A percentile compares a stretch with the other conserved stretches of the same genome.
phyloP scores from a whole-genome alignment of 2,888 invertebrate genomes.

The Nymphalis c-album region DNA sequence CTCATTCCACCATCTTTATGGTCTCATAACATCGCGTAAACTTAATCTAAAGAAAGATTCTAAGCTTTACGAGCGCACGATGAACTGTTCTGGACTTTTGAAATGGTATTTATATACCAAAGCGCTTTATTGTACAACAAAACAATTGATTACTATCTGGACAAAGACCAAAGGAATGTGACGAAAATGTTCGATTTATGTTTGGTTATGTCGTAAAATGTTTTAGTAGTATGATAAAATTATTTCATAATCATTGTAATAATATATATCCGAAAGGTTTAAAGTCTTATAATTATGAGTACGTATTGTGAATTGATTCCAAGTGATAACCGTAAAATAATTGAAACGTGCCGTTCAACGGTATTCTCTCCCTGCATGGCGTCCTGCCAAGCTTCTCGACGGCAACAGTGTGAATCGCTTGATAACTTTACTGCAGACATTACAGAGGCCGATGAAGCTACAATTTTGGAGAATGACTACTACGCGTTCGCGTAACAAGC shows the following conservation, averaged over 20 bases:
- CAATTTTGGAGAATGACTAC: conserved; percentile 49
- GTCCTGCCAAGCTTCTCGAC: conserved; percentile 51
- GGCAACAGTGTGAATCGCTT: conserved; percentile 34
- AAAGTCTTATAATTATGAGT: background rate
- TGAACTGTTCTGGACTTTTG: conserved; percentile 37
- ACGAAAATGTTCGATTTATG: background rate
- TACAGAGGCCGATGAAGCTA: conserved; percentile 45
- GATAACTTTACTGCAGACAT: conserved; percentile 42
- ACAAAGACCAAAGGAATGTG: conserved; percentile 14
- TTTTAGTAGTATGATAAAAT: background rate
- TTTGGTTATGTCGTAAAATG: background rate
- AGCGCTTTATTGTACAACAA: conserved; percentile 49
- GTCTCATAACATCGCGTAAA: conserved; percentile 58
- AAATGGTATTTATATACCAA: conserved; percentile 26
- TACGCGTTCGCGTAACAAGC: conserved; percentile 41
- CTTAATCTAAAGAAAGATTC: conserved; percentile 62
- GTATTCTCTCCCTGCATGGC: conserved; percentile 57
- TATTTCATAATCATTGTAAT: background rate
- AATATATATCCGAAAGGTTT: no score
- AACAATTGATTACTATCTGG: conserved; percentile 39
- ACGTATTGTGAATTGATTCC: conserved; percentile 2
- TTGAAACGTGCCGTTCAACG: conserved; percentile 57
- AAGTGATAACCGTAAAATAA: conserved; percentile 48
- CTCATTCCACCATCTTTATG: conserved; percentile 53
- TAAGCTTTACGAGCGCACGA: conserved; percentile 59